phyloP scores from a whole-genome alignment of 2,797 vertebrate species.

The Pachyuromys duprasi region DNA sequence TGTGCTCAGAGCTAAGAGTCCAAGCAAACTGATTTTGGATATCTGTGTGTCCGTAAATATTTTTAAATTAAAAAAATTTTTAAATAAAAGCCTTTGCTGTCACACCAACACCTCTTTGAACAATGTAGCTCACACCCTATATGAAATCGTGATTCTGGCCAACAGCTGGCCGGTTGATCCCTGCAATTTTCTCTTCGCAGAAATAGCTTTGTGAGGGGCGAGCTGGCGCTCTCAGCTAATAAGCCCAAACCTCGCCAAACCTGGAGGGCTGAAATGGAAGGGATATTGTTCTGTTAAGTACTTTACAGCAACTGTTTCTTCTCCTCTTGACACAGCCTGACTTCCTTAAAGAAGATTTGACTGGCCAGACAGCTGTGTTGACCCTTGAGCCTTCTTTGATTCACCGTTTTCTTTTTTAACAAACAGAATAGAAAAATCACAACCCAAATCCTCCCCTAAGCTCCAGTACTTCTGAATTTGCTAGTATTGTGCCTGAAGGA shows the following conservation, averaged over 20 bases:
- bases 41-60: neutral
- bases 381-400: constrained; percentile 77
- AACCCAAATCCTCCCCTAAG: constrained; percentile 78
- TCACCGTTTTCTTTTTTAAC: constrained; percentile 71
- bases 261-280: constrained; percentile 47
- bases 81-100: neutral
- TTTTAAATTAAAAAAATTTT: constrained; percentile 43
- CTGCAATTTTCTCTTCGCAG: constrained; percentile 75
- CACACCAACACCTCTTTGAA: constrained; percentile 14
- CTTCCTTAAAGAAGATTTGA: constrained; percentile 74
- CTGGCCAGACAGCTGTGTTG: constrained; percentile 76
- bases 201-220: constrained; percentile 60
- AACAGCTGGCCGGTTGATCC: constrained; percentile 78
- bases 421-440: constrained; percentile 80
- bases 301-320: constrained; percentile 74
- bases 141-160: constrained; percentile 62
- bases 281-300: constrained; percentile 71
- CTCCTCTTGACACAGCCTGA: constrained; percentile 74
- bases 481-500: constrained; percentile 66
- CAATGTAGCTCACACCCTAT: constrained; percentile 27
- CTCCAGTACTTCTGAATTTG: constrained; percentile 57
- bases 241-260: constrained; percentile 55
- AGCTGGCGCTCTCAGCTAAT: constrained; percentile 64
- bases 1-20: neutral
- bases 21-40: neutral